Percentiles rank a stretch among this genome's conserved stretches.
Conservation (phyloP, 2,797 vertebrate species). For the Molothrus ater region DNA sequence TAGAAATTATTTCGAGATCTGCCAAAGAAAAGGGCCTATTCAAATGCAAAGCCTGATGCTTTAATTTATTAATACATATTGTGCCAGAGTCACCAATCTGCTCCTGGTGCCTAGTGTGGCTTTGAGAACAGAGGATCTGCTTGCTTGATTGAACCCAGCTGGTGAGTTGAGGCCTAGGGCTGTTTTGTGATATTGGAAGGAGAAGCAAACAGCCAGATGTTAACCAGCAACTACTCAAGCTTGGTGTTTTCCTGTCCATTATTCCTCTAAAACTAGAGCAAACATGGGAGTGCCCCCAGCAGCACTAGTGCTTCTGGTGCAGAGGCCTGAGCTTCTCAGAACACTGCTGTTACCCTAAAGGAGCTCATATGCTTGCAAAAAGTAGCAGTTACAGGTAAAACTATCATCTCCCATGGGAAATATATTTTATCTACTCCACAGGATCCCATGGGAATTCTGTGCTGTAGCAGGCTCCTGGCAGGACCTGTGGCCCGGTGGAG, state of each 20-base stretch:
- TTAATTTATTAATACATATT: slow-evolving; percentile 60
- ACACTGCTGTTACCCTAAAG: background rate
- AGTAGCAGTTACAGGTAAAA: background rate
- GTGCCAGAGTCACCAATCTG: slow-evolving; percentile 61
- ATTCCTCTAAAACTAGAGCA: background rate
- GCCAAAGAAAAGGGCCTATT: slow-evolving; percentile 53
- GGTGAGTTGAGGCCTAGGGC: background rate
- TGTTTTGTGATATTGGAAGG: background rate
- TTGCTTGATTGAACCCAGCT: slow-evolving; percentile 15
- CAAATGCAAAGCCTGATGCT: slow-evolving; percentile 50
- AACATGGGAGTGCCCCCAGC: background rate
- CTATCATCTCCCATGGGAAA: background rate
- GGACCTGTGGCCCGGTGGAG: background rate
- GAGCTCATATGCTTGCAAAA: background rate
- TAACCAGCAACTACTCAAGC: background rate
- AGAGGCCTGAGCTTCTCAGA: background rate
- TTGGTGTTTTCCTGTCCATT: background rate
- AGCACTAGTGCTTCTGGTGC: background rate
- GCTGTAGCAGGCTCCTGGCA: background rate
- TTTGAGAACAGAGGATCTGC: slow-evolving; percentile 17
- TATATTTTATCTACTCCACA: background rate
- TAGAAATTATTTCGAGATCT: slow-evolving; percentile 49
- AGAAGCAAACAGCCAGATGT: background rate
- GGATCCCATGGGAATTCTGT: background rate
- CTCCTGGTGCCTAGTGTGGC: background rate